These are phyloP conservation scores for Marmota monax DNA, from an alignment of 2,113 vertebrate species.

Conservation along the genomic window DNA sequence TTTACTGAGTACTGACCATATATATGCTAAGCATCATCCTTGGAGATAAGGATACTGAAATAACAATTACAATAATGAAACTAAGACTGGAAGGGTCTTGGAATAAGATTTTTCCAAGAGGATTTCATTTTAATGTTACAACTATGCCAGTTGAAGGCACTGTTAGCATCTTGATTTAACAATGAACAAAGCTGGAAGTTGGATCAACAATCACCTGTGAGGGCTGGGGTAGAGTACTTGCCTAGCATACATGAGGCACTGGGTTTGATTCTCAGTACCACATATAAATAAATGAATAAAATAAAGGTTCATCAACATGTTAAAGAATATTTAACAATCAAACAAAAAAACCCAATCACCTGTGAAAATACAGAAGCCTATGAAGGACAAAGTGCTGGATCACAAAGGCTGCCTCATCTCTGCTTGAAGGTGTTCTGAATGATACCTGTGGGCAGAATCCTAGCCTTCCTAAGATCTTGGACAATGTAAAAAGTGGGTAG, in stretches of 20 bases:
- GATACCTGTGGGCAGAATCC: not conserved
- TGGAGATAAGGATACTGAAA: not conserved
- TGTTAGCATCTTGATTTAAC: not conserved
- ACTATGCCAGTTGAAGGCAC: not conserved
- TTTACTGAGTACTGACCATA: not conserved
- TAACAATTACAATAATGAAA: not conserved
- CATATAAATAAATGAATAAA: too few relatives aligned
- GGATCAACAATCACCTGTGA: not conserved
- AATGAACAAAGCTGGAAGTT: not conserved
- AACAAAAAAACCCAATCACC: not conserved
- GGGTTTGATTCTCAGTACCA: too few relatives aligned
- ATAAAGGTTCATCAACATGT: too few relatives aligned
- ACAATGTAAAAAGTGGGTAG: not conserved
- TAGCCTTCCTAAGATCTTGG: not conserved
- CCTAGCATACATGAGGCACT: too few relatives aligned
- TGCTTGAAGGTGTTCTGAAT: not conserved
- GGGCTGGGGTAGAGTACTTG: too few relatives aligned
- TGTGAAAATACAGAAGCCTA: not conserved
- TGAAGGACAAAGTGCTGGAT: not conserved
- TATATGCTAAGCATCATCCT: not conserved
- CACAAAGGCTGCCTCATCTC: not conserved
- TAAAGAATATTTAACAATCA: too few relatives aligned
- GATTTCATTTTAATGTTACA: constrained; percentile 4
- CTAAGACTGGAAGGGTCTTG: not conserved
- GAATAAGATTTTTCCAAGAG: not conserved